Base-by-base conservation (phyloP, 2,113 vertebrate genomes). In the Corythoichthys haematopterus region DNA sequence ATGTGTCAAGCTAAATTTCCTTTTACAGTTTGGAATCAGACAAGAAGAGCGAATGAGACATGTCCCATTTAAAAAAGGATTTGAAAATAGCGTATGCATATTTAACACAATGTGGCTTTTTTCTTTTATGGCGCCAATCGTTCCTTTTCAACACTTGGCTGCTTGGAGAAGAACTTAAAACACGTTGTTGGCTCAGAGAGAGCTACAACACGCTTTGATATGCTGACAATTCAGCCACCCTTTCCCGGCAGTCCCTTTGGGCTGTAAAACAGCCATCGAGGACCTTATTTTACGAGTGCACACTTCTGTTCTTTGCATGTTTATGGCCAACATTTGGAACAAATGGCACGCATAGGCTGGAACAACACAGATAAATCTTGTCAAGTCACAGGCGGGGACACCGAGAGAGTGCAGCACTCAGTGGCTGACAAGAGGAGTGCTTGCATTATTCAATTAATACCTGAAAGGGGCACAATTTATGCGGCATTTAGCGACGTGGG, bases 361-460 rank as follows among this genome's bases (percentile, higher is more conserved):
- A 90, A 88, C 88, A 90, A 90, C 87, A 88, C 72, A 76, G 82
- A 88, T 90, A 88, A 88, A 87, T 90, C 88, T 87, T 75, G 80
- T 80, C 83, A 81, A 81, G 84, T 87, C 85, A 78, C 68, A 51
- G 72, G 79, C 79, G 65, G 78, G 79, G 63, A 80, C 81, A 75
- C 74, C 55, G 80, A 85, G 72, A 83, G 82, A 88, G 84, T 84
- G 86, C 80, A 74, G 83, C 85, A 80, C 85, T 88, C 85, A 76
- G 85, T 79, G 78, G 82, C 71, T 83, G 84, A 75, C 78, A 71
- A 74, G 83, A 77, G 77, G 81, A 88, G 87, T 82, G 82, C 82
- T 71, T 87, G 83, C 86, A 88, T 90, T 90, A 88, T 89, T 90
- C 88, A 90, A 89, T 89, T 88, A 89, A 89, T 88, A 88, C 75